Evolutionary conservation across 2,797 vertebrate species (phyloP).

Genomic region (Silurus lanzhouensis): DNA sequence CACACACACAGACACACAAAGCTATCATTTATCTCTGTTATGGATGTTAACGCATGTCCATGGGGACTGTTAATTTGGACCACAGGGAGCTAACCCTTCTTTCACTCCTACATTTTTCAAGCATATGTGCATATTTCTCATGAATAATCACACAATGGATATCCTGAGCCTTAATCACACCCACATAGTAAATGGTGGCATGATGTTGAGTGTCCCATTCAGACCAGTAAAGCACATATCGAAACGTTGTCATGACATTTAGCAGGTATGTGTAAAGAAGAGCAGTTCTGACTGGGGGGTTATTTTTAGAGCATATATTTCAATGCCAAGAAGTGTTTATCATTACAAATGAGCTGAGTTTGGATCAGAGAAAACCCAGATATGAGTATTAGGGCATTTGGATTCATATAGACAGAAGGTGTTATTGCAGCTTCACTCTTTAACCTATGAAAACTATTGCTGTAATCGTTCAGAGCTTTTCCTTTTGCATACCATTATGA

Average conservation of each 20-base stretch:
- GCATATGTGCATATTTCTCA: background rate
- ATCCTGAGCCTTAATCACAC: background rate
- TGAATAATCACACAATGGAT: background rate
- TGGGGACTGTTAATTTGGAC: background rate
- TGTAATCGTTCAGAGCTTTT: background rate
- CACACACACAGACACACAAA: background rate
- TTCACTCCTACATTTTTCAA: background rate
- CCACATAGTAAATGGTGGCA: background rate
- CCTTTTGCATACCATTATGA: background rate
- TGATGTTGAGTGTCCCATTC: background rate
- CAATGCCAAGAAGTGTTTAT: background rate
- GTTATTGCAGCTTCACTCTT: background rate
- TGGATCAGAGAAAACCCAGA: background rate
- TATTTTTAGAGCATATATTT: background rate
- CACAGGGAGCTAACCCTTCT: background rate
- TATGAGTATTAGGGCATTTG: background rate
- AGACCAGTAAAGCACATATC: background rate
- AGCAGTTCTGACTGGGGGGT: background rate
- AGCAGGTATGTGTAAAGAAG: background rate
- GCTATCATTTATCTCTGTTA: conserved; percentile 13
- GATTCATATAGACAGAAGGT: too few species aligned
- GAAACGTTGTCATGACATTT: background rate
- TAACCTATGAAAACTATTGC: too few species aligned
- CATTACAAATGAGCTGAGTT: background rate
- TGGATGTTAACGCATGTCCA: background rate